A percentile compares a stretch with the other conserved stretches of the same genome.
Evolutionary conservation across 2,888 invertebrate species (phyloP).

Genomic region (Sussaba pulchella): DNA sequence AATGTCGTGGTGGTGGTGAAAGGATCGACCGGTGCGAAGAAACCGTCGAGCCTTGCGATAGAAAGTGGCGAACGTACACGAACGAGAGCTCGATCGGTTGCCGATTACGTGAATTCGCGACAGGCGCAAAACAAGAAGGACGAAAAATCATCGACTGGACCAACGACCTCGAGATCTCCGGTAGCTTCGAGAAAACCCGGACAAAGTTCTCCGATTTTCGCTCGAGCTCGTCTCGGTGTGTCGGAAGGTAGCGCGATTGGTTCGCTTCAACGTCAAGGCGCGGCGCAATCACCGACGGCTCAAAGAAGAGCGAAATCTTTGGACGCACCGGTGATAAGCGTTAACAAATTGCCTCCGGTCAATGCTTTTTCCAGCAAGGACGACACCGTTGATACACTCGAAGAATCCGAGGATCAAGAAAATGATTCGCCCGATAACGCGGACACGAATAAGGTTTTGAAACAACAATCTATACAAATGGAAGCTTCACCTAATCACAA

Average conservation of each 20-base stretch:
- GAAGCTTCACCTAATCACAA: conserved; percentile 79
- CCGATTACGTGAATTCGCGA: conserved; percentile 78
- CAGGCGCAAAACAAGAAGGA: conserved; percentile 71
- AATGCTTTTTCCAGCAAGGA: conserved; percentile 96
- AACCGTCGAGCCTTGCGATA: conserved; percentile 15
- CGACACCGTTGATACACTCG: conserved; percentile 92
- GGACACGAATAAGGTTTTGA: conserved; percentile 17
- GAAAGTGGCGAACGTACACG: conserved; percentile 3
- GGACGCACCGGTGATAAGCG: conserved; percentile 93
- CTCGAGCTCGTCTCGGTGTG: conserved; percentile 91
- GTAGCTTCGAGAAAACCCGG: conserved; percentile 89
- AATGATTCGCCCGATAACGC: conserved; percentile 58
- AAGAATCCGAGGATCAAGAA: conserved; percentile 86
- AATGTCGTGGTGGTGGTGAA: conserved; percentile 72
- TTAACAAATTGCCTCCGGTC: conserved; percentile 92
- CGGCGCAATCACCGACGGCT: conserved; percentile 90
- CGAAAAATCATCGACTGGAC: conserved; percentile 46
- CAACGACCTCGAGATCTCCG: conserved; percentile 87
- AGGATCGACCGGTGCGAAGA: conserved; percentile 80
- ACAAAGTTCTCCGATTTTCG: conserved; percentile 91
- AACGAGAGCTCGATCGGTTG: conserved; percentile 83
- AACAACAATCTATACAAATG: conserved; percentile 70
- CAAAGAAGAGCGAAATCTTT: conserved; percentile 93
- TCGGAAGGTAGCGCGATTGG: conserved; percentile 94
- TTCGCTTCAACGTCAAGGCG: conserved; percentile 91